Evolutionary conservation across 2,888 invertebrate genomes (phyloP), one percentile per base, ranked within the genome.

Genomic region (Yponomeuta sedellus): DNA sequence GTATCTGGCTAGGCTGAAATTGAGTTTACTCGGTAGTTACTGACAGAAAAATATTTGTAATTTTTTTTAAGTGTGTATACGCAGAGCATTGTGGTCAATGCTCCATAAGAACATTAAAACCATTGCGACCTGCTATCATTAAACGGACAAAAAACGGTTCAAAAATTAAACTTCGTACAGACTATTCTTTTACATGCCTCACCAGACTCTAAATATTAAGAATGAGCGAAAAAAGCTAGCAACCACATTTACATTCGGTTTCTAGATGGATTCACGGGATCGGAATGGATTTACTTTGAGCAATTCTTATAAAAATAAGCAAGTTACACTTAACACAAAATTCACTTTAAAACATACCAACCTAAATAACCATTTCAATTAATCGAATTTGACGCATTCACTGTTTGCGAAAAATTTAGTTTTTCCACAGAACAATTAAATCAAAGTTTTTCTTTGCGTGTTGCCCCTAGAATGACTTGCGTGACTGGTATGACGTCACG

Each of bases 221-320:
- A 20, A 63, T 63, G 63, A 44, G 63, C 63, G 63, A 63, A 63
- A 63, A 63, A 22, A 44, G 63, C 63, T 63, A 63, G 63, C 63
- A 63, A 63, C 63, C 63, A 44, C 44, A 63, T 11, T 12, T 63
- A n/a, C n/a, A 62, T 28, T 44, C 16, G 63, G 63, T 63, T 63
- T 63, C 63, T 63, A 63, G 16, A 63, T 63, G 63, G 63, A 19
- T 61, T 63, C 61, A 22, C 40, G 19, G 63, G 63, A 63, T 44
- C 63, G 63, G 63, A 63, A 44, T 63, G 19, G 39, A 20, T 70
- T 34, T 67, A 58, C 34, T 65, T 65, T 65, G 65, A 59, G 65
- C 65, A 65, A 59, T 65, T 65, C 39, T 5, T 34, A 34, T 52
- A 19, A 19, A 16, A 58, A 65, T 5, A 34, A 34, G 5, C 28